phyloP scores from a whole-genome alignment of 2,797 vertebrate genomes.

The Platyrinchus mystaceus region DNA sequence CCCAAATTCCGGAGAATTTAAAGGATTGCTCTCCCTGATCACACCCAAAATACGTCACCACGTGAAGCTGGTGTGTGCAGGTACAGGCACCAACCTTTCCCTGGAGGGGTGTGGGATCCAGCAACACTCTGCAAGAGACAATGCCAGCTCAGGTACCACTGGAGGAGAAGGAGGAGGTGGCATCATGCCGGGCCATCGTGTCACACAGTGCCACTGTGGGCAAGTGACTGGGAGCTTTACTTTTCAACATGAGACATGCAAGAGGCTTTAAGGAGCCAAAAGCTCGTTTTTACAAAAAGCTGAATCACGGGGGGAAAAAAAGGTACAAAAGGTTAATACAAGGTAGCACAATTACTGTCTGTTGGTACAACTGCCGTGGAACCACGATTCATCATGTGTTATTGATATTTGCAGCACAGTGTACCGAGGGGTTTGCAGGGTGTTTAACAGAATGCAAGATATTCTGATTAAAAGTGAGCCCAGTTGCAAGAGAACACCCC shows the following conservation, averaged over 20 bases:
- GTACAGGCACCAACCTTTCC: background rate
- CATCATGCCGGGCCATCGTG: background rate
- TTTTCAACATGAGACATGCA: no score
- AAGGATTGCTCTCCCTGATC: background rate
- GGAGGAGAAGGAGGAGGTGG: background rate
- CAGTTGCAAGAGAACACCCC: background rate
- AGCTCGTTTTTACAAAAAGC: background rate
- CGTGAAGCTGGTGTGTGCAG: background rate
- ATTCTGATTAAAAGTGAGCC: background rate
- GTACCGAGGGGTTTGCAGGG: background rate
- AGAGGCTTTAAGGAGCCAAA: background rate
- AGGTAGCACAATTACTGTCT: background rate
- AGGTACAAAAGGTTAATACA: background rate
- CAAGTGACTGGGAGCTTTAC: no score
- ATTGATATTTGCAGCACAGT: background rate
- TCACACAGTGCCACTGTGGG: background rate
- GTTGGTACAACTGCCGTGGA: background rate
- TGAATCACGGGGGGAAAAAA: fast-evolving
- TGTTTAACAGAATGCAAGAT: background rate
- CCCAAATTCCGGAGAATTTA: background rate
- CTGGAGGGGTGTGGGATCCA: background rate
- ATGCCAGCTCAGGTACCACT: background rate
- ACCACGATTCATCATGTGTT: background rate
- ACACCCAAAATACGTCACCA: fast-evolving
- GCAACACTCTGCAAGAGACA: background rate